Base-by-base conservation (phyloP, 2,888 invertebrate genomes). In the Scaeva pyrastri region DNA sequence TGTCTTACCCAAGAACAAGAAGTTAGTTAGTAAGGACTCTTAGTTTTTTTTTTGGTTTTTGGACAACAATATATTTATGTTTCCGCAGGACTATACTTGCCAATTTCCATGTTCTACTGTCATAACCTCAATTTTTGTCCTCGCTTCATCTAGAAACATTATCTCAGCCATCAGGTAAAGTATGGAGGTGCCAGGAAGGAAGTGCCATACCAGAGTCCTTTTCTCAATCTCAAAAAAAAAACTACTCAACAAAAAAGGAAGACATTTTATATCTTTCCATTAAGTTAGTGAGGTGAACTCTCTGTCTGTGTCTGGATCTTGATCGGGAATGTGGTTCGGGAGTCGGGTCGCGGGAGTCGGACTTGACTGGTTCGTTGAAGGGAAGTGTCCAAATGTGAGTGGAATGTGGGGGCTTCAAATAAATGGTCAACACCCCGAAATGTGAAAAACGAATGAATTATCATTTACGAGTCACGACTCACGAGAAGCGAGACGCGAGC, bases 211-310 rank as follows among this genome's bases (percentile, higher is more conserved):
- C 16, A 75, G 41, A 79, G 79, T 66, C 52, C 68, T 68, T 76
- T 76, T 55, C 75, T 79, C 75, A 75, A 75, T 75, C 79, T 72
- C 2, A 11, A 21, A 62, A 21, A 50, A 36, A 19, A 68, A 19
- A 68, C 2, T 12, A 5, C 16, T 12, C 31, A 39, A 43, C 43
- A 23, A 64, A 11, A 6, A 6, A 56, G 43, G 36, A 68, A 60
- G 10, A 84, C 79, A 84, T 68, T 75, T 75, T 73, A 31, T 52
- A 75, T 79, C 84, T 72, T 79, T 84, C 79, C 84, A 75, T 79
- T 75, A 72, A 56, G 64, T 55, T 55, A 39, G 36, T 21, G 6
- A 21, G 64, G n/a, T 11, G 16, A 50, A 66, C 36, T 66, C 31
- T 31, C 6, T 0, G 31, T 5, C 31, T 31, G 31, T 5, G 31